Base-by-base conservation (phyloP, 2,113 vertebrate genomes). In the Opisthocomus hoazin region DNA sequence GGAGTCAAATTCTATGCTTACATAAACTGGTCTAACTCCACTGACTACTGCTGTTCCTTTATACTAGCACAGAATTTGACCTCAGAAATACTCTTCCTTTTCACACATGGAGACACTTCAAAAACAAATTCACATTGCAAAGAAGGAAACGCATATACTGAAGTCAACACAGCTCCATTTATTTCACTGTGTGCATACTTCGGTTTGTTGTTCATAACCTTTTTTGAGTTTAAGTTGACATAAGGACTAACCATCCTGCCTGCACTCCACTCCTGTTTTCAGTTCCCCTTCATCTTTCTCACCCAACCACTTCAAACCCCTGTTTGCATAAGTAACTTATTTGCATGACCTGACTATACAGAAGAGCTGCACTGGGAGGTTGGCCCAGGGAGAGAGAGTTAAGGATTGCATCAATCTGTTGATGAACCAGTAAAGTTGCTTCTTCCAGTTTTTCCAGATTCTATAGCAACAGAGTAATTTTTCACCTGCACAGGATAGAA, bases 401-500 rank as follows among this genome's bases (percentile, higher is more conserved):
- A 81, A 54, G 43, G 45, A 79, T 90, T 57, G 58, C 78, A 71
- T 74, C 79, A 69, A 58, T 30, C 70, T 48, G 61, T 26, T 68
- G 83, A 84, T 43, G 23, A 61, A 87, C 92, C 76, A 36, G 66
- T 37, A 58, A 73, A 76, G 60, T 19, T 53, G 78, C 90, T 84
- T 39, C 53, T 68, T 84, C 68, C 56, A 75, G 93, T 95, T 96
- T 94, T 92, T 94, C 90, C 39, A 76, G 93, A 77, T 93, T 92
- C 92, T 86, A 18, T 45, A 80, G 57, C 60, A 92, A 77, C 18
- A 64, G 57, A 84, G 50, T 85, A 66, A 83, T 81, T 77, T 45
- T 96, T 97, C 90, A 99, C 99, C 99, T 99, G 99, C 24, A 99
- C 99, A 1, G 99, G 99, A 90, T 99, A 99, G 98, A 99, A 99